Conservation (phyloP, 2,113 vertebrate genomes). For the Manacus vitellinus region DNA sequence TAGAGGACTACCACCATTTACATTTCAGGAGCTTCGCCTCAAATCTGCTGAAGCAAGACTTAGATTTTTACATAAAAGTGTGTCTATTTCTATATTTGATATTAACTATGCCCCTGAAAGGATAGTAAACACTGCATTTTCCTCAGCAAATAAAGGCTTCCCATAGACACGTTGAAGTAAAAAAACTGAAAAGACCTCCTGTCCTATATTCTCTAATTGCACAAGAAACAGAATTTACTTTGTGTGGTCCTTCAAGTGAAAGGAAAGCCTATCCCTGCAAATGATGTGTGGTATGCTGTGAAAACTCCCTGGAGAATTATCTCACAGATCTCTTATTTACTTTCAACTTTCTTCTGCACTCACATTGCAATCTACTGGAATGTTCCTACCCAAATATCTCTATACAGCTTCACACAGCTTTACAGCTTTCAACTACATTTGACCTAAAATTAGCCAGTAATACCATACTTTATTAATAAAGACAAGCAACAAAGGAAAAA, state of each 20-base stretch:
- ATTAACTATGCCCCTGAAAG: constrained; percentile 5
- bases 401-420: background rate
- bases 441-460: constrained; percentile 47
- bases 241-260: constrained; percentile 32
- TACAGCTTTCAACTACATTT: background rate
- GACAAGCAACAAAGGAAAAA: constrained; percentile 24
- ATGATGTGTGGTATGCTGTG: constrained; percentile 37
- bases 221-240: constrained; percentile 54
- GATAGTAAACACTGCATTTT: constrained; percentile 27
- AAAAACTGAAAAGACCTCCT: constrained; percentile 39
- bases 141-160: constrained; percentile 48
- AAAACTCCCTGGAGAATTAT: constrained; percentile 46
- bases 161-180: background rate
- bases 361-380: background rate
- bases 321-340: constrained; percentile 51
- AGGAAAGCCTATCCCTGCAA: constrained; percentile 46
- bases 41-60: constrained; percentile 5
- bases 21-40: background rate
- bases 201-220: constrained; percentile 34
- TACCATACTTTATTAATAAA: constrained; percentile 9
- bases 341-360: constrained; percentile 47
- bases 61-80: constrained; percentile 1
- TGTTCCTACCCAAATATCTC: constrained; percentile 17
- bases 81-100: constrained; percentile 28
- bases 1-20: background rate